Conservation (phyloP, 1,140 invertebrate species). For the Pogonomyrmex barbatus region DNA sequence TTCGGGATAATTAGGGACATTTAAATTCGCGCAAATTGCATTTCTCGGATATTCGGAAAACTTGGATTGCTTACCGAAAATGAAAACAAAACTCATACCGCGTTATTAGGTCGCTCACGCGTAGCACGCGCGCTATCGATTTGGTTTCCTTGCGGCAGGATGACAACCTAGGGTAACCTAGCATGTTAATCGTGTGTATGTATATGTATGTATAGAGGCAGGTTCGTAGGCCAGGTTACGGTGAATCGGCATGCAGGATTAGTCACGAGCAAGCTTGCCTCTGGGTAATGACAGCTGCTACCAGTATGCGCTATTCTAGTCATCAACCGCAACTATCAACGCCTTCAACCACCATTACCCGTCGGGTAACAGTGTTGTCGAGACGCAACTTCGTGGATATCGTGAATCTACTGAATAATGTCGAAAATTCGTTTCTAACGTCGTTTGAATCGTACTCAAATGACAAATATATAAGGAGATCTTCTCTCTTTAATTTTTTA, state of each 20-base stretch:
- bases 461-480: neutral
- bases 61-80: slow-evolving; percentile 23
- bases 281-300: slow-evolving; percentile 84
- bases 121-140: slow-evolving; percentile 82
- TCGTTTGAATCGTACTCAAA: neutral
- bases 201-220: slow-evolving; percentile 56
- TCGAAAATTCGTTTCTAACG: slow-evolving; percentile 39
- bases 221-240: slow-evolving; percentile 75
- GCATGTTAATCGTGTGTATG: slow-evolving; percentile 79
- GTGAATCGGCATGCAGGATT: slow-evolving; percentile 83
- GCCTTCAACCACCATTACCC: slow-evolving; percentile 70
- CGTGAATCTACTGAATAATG: slow-evolving; percentile 48
- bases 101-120: slow-evolving; percentile 78
- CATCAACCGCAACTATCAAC: slow-evolving; percentile 75
- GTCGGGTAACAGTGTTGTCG: slow-evolving; percentile 51
- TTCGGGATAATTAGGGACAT: neutral
- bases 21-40: slow-evolving; percentile 1
- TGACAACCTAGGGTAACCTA: slow-evolving; percentile 81
- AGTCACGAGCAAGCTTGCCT: slow-evolving; percentile 83
- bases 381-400: slow-evolving; percentile 53
- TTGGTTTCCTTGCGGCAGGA: slow-evolving; percentile 79
- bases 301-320: slow-evolving; percentile 74
- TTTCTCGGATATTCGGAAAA: neutral
- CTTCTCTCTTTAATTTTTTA: neutral
- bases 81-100: slow-evolving; percentile 13